Evolutionary conservation across 1,140 invertebrate genomes (phyloP).

Genomic region (Chymomyza costata): DNA sequence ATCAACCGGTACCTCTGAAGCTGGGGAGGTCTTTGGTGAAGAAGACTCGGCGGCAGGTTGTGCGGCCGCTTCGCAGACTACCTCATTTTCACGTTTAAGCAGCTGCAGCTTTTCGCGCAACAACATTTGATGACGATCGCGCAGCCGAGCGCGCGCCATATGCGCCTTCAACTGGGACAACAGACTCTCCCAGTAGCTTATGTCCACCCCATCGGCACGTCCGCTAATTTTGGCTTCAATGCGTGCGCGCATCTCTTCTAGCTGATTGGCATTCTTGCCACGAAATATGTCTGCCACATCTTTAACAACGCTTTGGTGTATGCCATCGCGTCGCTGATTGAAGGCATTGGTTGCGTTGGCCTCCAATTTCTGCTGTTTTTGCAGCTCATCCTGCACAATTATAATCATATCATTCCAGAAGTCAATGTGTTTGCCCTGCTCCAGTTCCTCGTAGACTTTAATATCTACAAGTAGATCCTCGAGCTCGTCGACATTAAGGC

Average conservation of each 20-base stretch:
- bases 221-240: slow-evolving; percentile 93
- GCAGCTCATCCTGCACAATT: slow-evolving; percentile 96
- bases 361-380: slow-evolving; percentile 86
- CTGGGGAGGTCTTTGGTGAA: slow-evolving; percentile 7
- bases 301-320: slow-evolving; percentile 92
- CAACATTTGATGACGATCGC: slow-evolving; percentile 95
- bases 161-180: slow-evolving; percentile 95
- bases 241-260: slow-evolving; percentile 87
- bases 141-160: slow-evolving; percentile 92
- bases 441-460: slow-evolving; percentile 91
- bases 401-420: slow-evolving; percentile 99
- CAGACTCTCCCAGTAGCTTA: slow-evolving; percentile 97
- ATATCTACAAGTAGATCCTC: slow-evolving; percentile 99
- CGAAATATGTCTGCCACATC: slow-evolving; percentile 93
- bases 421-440: slow-evolving; percentile 89
- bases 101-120: slow-evolving; percentile 92
- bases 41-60: neutral
- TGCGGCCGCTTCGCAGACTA: slow-evolving; percentile 50
- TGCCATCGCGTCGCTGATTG: slow-evolving; percentile 89
- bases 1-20: slow-evolving; percentile 64
- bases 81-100: slow-evolving; percentile 84
- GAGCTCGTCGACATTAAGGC: slow-evolving; percentile 92
- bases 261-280: slow-evolving; percentile 92
- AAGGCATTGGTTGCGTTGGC: slow-evolving; percentile 78
- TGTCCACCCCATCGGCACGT: slow-evolving; percentile 93